Percentiles rank a stretch among this genome's conserved stretches.
Conservation (phyloP, 2,888 invertebrate genomes). For the Oscheius sp. region DNA sequence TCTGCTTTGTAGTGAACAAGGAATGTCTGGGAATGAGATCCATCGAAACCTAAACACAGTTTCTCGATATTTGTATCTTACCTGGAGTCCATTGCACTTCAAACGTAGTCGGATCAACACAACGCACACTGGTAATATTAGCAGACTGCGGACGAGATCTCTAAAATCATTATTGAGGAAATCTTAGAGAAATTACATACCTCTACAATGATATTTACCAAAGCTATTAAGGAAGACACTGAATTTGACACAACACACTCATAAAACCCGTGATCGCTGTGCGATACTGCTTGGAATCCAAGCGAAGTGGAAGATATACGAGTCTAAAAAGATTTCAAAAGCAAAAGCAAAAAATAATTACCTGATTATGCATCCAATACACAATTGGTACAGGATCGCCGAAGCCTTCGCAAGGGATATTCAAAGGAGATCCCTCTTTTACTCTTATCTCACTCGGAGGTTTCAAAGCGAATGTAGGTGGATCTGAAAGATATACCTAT, state of each 20-base stretch:
- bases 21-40: constrained; percentile 53
- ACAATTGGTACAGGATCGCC: constrained; percentile 66
- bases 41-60: constrained; percentile 51
- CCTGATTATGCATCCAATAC: constrained; percentile 63
- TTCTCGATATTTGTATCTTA: too few species aligned
- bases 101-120: constrained; percentile 45
- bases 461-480: constrained; percentile 52
- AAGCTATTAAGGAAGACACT: constrained; percentile 50
- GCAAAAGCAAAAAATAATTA: constrained; percentile 14
- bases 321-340: constrained; percentile 48
- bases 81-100: constrained; percentile 49
- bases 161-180: constrained; percentile 30
- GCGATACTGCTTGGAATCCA: constrained; percentile 44
- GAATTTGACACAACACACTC: constrained; percentile 61
- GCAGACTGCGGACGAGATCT: constrained; percentile 58
- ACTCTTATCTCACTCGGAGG: constrained; percentile 58
- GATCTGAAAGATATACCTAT: constrained; percentile 40
- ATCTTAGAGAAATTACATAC: constrained; percentile 31
- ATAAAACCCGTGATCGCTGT: constrained; percentile 63
- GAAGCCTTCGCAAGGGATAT: constrained; percentile 61
- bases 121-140: constrained; percentile 37
- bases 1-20: constrained; percentile 47
- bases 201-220: constrained; percentile 53
- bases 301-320: constrained; percentile 48
- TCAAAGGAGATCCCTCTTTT: constrained; percentile 48